A percentile compares a stretch with the other conserved stretches of the same genome.
These are phyloP conservation scores for Diadromus collaris DNA, from an alignment of 2,888 invertebrate genomes.

Conservation along the genomic window DNA sequence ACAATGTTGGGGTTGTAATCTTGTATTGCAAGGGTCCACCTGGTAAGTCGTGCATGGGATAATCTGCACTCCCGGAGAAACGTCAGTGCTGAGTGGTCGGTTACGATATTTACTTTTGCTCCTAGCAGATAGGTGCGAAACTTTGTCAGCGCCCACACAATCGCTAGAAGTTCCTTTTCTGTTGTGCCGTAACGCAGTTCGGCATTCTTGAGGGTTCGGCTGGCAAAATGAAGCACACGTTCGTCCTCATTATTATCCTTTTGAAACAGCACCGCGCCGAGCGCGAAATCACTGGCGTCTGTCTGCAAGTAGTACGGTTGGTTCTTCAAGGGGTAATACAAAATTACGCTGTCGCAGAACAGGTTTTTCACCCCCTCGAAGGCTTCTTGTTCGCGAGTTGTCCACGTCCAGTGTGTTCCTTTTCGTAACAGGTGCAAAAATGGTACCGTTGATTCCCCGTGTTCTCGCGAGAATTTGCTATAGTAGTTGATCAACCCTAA, in stretches of 20 bases:
- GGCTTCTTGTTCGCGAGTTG: conserved; percentile 1
- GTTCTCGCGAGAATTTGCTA: conserved; percentile 42
- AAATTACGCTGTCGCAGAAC: neutral
- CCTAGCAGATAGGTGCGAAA: neutral
- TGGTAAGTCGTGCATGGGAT: neutral
- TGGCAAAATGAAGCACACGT: neutral
- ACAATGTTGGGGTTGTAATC: neutral
- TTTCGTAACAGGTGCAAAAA: conserved; percentile 58
- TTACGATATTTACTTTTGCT: neutral
- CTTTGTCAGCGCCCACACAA: neutral
- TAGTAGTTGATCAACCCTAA: no score
- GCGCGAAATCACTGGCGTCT: no score
- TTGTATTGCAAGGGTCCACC: neutral
- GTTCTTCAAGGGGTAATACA: no score
- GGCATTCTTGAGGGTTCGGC: no score
- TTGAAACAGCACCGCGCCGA: no score
- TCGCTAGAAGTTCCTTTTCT: no score
- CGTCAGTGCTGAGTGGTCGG: no score
- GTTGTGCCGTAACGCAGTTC: no score
- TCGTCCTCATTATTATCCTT: neutral
- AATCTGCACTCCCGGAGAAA: no score
- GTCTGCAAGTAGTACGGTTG: no score
- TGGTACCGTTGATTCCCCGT: conserved; percentile 41
- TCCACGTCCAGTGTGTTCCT: conserved; percentile 34
- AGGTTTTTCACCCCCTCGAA: neutral